These are phyloP conservation scores for Gadus macrocephalus DNA, from an alignment of 2,113 vertebrate species.

Conservation along the genomic window DNA sequence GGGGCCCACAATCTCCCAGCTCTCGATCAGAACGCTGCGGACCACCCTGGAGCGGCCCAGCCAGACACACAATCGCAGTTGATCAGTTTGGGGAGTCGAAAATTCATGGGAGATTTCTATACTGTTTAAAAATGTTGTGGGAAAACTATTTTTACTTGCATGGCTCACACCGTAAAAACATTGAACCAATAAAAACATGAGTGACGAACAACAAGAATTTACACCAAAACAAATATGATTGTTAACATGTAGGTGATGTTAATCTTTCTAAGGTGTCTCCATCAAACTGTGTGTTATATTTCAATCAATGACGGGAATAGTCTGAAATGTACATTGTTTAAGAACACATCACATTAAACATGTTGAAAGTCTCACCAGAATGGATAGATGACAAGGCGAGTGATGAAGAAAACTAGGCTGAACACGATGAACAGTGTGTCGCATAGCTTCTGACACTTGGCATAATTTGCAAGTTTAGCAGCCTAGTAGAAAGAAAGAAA, in stretches of 20 bases:
- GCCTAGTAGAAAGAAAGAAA: slow-evolving; percentile 68
- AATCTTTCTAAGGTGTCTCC: too few relatives aligned
- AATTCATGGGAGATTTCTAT: too few relatives aligned
- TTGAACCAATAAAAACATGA: not conserved
- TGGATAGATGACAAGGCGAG: slow-evolving; percentile 85
- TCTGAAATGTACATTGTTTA: too few relatives aligned
- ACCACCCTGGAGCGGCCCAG: slow-evolving; percentile 48
- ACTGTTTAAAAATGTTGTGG: not conserved
- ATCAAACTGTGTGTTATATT: too few relatives aligned
- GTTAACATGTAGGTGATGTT: too few relatives aligned
- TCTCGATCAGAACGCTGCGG: slow-evolving; percentile 81
- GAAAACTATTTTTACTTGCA: too few relatives aligned
- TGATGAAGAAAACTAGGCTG: slow-evolving; percentile 83
- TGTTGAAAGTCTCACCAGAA: slow-evolving; percentile 80
- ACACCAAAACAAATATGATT: not conserved
- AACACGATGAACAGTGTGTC: slow-evolving; percentile 88
- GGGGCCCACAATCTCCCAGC: slow-evolving; percentile 87
- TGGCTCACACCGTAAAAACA: not conserved
- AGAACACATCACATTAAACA: too few relatives aligned
- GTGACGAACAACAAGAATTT: not conserved
- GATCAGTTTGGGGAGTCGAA: too few relatives aligned
- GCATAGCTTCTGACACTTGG: slow-evolving; percentile 91
- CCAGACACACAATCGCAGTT: slow-evolving; percentile 3
- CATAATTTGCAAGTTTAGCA: slow-evolving; percentile 95
- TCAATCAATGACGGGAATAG: too few relatives aligned